Percentiles rank a stretch among this genome's conserved stretches.
These are phyloP conservation scores for Thera britannica DNA, from an alignment of 2,888 invertebrate species.

Conservation along the genomic window DNA sequence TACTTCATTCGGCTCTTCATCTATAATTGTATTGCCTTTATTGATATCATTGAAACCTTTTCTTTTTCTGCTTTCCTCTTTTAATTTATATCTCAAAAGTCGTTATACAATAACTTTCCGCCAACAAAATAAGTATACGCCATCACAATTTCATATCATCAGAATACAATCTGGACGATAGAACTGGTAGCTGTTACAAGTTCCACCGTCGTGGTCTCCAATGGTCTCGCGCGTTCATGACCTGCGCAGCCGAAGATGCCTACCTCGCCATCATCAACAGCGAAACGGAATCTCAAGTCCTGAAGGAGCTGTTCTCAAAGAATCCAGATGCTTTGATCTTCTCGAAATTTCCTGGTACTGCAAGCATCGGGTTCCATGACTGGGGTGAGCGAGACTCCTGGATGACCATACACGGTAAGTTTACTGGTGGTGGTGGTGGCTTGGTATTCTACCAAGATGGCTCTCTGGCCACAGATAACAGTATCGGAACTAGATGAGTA, in stretches of 20 bases:
- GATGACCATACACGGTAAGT: slow-evolving; percentile 55
- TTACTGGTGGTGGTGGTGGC: too few relatives aligned
- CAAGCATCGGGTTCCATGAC: slow-evolving; percentile 52
- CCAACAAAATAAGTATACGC: too few relatives aligned
- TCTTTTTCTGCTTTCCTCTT: too few relatives aligned
- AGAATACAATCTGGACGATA: slow-evolving; percentile 53
- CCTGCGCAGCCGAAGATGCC: slow-evolving; percentile 60
- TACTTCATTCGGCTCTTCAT: too few relatives aligned
- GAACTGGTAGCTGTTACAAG: slow-evolving; percentile 63
- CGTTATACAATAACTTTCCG: too few relatives aligned
- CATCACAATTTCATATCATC: slow-evolving; percentile 5
- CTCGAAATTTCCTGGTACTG: slow-evolving; percentile 37
- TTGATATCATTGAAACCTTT: neutral
- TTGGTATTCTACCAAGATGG: neutral
- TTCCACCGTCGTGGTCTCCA: slow-evolving; percentile 54
- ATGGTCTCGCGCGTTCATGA: slow-evolving; percentile 58
- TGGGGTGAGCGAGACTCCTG: slow-evolving; percentile 52
- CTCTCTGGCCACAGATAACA: too few relatives aligned
- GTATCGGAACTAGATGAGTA: too few relatives aligned
- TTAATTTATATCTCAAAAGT: too few relatives aligned
- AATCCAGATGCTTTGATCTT: slow-evolving; percentile 41
- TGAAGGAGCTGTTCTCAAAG: slow-evolving; percentile 47
- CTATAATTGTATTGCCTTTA: neutral
- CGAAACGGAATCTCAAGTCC: slow-evolving; percentile 46
- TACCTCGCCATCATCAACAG: slow-evolving; percentile 61